Conservation (phyloP, 2,888 invertebrate species). For the Sinopyrophorus schimmeli region DNA sequence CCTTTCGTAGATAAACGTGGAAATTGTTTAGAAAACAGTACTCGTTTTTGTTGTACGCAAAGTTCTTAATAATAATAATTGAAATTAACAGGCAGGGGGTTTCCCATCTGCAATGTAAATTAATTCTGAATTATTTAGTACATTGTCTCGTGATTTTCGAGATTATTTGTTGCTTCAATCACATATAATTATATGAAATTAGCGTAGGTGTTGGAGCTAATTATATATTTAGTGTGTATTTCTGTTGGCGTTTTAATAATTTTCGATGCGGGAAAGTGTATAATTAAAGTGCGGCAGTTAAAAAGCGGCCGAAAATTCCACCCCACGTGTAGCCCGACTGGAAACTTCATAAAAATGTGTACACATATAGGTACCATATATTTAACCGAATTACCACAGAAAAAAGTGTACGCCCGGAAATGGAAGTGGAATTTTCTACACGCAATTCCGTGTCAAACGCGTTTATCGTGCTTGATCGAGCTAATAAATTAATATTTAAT, state of each 20-base stretch:
- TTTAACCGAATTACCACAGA: slow-evolving; percentile 27
- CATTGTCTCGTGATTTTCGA: too few relatives aligned
- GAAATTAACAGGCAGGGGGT: too few relatives aligned
- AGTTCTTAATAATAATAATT: too few relatives aligned
- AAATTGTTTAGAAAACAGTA: too few relatives aligned
- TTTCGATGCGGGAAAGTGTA: not conserved
- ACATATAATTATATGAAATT: not conserved
- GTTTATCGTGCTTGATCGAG: slow-evolving; percentile 44
- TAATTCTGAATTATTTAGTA: too few relatives aligned
- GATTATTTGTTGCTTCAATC: not conserved
- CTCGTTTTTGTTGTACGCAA: too few relatives aligned
- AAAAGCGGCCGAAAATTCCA: slow-evolving; percentile 12
- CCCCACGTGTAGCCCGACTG: slow-evolving; percentile 5
- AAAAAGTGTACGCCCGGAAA: slow-evolving; percentile 29
- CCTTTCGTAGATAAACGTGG: too few relatives aligned
- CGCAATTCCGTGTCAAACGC: slow-evolving; percentile 45
- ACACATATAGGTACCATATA: slow-evolving; percentile 24
- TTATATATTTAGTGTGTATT: not conserved
- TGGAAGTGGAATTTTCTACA: slow-evolving; percentile 42
- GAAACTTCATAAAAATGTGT: slow-evolving; percentile 19
- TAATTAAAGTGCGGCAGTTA: slow-evolving; percentile 13
- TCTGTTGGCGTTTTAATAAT: not conserved
- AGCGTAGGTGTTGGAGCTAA: not conserved
- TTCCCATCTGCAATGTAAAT: too few relatives aligned
- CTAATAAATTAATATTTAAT: slow-evolving; percentile 48